Evolutionary conservation across 2,888 invertebrate species (phyloP), one percentile per base, ranked within the genome.

Genomic region (Pollenia amentaria): DNA sequence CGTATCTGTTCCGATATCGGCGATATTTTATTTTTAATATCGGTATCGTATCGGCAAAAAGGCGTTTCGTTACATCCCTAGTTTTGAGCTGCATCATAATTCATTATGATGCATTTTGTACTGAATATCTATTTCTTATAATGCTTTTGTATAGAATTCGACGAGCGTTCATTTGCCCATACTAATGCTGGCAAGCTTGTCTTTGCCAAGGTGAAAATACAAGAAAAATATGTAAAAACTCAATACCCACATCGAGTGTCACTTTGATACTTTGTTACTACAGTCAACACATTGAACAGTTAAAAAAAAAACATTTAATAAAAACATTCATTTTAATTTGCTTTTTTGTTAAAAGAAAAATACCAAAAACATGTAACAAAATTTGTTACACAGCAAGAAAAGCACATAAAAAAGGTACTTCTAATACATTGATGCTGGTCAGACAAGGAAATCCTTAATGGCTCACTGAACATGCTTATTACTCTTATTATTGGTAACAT

Each of bases 391-490:
- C 6, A 65, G n/a, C 21, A 57, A 72, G 51, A 16, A 53, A 46
- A 48, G 44, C 14, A 42, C 18, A 29, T 16, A 75, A 76, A 60
- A 51, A 53, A 44, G 12, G 64, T 73, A 85, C 73, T 80, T 84
- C 80, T 85, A 87, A 88, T 87, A 88, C 85, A 87, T 87, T 88
- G 84, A 84, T 76, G 84, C 72, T 88, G 86, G 88, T 82, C 84
- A 83, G 88, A 86, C 81, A 88, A 83, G 88, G 81, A 88, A 88
- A 88, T 87, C 85, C 85, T 88, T 87, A 82, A 88, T 81, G 87
- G 83, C 85, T 88, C 88, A 85, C 78, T 79, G 85, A 88, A 72
- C 57, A 48, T 72, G 76, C 83, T 88, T 84, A 85, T 88, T 87
- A 84, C 72, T 84, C 70, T 70, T 77, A 73, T 82, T 76, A 80